Evolutionary conservation across 1,140 invertebrate species (phyloP).

Genomic region (Reticulitermes speratus): DNA sequence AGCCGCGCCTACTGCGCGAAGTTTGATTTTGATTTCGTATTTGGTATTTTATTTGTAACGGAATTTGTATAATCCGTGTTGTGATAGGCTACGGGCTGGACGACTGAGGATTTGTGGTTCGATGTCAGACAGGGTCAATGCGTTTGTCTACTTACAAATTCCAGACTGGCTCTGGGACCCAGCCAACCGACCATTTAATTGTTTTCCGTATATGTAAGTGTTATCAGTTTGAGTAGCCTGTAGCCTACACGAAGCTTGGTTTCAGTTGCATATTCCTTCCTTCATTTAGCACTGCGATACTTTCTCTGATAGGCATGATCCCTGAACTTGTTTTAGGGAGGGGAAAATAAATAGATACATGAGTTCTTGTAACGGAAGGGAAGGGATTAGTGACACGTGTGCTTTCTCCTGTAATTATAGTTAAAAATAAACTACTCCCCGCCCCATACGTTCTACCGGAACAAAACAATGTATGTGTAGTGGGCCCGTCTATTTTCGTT

Average conservation of each 20-base stretch:
- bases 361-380: neutral
- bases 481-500: neutral
- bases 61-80: too few relatives aligned
- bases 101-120: too few relatives aligned
- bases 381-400: neutral
- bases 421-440: neutral
- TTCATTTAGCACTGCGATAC: neutral
- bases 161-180: too few relatives aligned
- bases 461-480: neutral
- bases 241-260: neutral
- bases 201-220: too few relatives aligned
- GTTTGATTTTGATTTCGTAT: too few relatives aligned
- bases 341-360: neutral
- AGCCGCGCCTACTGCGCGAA: too few relatives aligned
- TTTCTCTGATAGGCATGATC: neutral
- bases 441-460: neutral
- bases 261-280: neutral
- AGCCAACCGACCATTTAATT: too few relatives aligned
- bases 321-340: neutral
- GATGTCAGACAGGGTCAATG: too few relatives aligned
- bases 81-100: too few relatives aligned
- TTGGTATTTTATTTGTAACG: too few relatives aligned
- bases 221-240: neutral
- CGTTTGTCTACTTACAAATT: too few relatives aligned
- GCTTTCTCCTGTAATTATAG: neutral